These are phyloP conservation scores for Glyphotaelius pellucidus DNA, from an alignment of 2,888 invertebrate species.

Conservation along the genomic window DNA sequence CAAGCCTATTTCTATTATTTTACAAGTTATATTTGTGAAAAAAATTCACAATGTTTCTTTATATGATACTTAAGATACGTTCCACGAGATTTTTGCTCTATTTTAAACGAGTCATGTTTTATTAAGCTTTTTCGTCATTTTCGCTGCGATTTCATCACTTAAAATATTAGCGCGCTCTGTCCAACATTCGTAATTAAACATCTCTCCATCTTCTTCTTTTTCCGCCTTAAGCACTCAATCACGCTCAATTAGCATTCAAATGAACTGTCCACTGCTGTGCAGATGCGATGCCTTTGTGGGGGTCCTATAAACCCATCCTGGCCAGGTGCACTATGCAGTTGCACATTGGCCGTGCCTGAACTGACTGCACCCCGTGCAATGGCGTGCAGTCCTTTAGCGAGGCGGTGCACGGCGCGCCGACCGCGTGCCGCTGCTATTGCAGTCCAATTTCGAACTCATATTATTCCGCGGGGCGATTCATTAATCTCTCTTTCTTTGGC, in stretches of 20 bases:
- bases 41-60: too few relatives aligned
- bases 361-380: neutral
- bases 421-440: neutral
- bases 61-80: too few relatives aligned
- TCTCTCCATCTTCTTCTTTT: too few relatives aligned
- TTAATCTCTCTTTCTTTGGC: slow-evolving; percentile 61
- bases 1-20: too few relatives aligned
- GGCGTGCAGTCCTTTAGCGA: neutral
- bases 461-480: slow-evolving; percentile 57
- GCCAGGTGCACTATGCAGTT: neutral
- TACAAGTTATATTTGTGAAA: too few relatives aligned
- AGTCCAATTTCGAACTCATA: slow-evolving; percentile 28
- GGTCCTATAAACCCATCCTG: neutral
- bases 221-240: too few relatives aligned
- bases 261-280: neutral
- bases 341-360: neutral
- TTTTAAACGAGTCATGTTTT: too few relatives aligned
- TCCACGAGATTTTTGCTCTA: too few relatives aligned
- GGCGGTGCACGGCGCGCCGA: neutral
- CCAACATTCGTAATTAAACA: too few relatives aligned
- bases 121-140: too few relatives aligned
- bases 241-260: neutral
- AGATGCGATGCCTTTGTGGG: neutral
- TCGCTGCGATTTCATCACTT: too few relatives aligned
- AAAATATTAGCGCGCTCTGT: too few relatives aligned